These are phyloP conservation scores for Chaetodon trifasciatus DNA, from an alignment of 2,797 vertebrate species.

Conservation along the genomic window DNA sequence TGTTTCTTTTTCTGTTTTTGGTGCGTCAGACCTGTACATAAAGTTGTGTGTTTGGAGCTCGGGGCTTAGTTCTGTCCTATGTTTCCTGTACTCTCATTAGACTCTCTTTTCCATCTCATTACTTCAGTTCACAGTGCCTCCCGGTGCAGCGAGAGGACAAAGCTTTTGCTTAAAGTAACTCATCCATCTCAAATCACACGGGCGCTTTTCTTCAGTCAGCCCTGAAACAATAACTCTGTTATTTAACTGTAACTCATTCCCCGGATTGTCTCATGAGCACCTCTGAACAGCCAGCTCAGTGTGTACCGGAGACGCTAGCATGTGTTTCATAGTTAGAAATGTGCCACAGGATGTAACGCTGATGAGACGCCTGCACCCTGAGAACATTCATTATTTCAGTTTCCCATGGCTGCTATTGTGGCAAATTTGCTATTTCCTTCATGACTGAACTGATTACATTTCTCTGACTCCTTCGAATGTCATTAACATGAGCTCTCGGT, in stretches of 20 bases:
- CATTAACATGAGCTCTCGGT: constrained; percentile 10
- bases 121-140: constrained; percentile 36
- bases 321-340: constrained; percentile 35
- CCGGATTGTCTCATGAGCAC: constrained; percentile 1
- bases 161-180: constrained; percentile 30
- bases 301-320: not conserved
- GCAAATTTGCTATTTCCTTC: constrained; percentile 33
- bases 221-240: constrained; percentile 17
- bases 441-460: constrained; percentile 16
- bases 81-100: constrained; percentile 9
- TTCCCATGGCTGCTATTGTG: constrained; percentile 49
- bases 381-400: constrained; percentile 57
- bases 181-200: constrained; percentile 18
- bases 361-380: constrained; percentile 25
- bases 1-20: constrained; percentile 15
- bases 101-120: constrained; percentile 60
- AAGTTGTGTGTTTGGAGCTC: constrained; percentile 35
- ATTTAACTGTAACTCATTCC: constrained; percentile 14
- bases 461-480: constrained; percentile 19
- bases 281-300: not conserved
- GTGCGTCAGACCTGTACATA: constrained; percentile 8
- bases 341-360: constrained; percentile 38
- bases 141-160: constrained; percentile 3
- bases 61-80: constrained; percentile 16
- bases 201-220: not conserved